A percentile compares a stretch with the other conserved stretches of the same genome.
Evolutionary conservation across 2,113 vertebrate species (phyloP).

Genomic region (Formicarius rufipectus): DNA sequence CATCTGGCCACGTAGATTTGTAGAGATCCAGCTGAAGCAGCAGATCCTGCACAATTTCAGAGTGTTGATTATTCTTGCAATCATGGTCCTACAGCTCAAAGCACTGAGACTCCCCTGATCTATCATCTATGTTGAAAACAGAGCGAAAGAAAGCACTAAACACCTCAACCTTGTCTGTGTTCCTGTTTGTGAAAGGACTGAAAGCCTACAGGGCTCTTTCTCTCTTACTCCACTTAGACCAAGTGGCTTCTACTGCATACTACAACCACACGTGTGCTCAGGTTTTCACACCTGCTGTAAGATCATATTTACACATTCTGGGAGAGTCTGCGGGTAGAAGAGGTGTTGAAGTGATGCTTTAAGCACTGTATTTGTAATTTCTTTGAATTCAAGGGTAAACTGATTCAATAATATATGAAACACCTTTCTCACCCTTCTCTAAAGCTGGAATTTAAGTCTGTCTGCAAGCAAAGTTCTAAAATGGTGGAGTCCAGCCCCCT

Average conservation of each 20-base stretch:
- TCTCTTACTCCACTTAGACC: neutral
- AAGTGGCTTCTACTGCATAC: neutral
- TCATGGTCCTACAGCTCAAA: neutral
- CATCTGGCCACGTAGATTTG: neutral
- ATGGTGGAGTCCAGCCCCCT: neutral
- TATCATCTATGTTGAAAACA: neutral
- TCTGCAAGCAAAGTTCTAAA: neutral
- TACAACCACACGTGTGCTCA: accelerated
- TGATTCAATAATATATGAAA: neutral
- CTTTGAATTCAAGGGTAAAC: neutral
- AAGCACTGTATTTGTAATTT: neutral
- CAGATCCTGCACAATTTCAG: neutral
- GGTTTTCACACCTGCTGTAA: neutral
- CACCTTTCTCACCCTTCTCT: neutral
- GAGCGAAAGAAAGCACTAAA: neutral
- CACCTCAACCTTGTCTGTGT: neutral
- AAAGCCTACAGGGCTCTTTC: neutral
- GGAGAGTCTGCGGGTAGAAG: neutral
- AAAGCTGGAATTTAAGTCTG: neutral
- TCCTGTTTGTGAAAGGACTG: neutral
- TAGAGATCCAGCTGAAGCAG: neutral
- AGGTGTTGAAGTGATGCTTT: neutral
- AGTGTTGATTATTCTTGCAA: neutral
- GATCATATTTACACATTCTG: neutral
- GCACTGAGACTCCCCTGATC: neutral